Percentiles rank a stretch among this genome's conserved stretches.
phyloP scores from a whole-genome alignment of 2,888 invertebrate genomes.

The Teinopalpus imperialis region DNA sequence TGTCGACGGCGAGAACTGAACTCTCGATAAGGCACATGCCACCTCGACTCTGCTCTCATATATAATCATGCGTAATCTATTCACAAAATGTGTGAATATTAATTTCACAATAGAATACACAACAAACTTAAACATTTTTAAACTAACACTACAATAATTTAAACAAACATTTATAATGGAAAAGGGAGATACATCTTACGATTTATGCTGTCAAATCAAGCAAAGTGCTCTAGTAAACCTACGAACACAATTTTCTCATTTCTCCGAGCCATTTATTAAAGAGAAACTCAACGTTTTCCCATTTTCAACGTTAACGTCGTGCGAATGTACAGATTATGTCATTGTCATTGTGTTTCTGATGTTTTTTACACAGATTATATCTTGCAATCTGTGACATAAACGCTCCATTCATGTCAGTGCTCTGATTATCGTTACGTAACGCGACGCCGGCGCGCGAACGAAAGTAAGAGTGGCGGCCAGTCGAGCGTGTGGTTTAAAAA shows the following conservation, averaged over 20 bases:
- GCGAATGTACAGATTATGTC: conserved; percentile 37
- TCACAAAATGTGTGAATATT: no score
- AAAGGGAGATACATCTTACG: no score
- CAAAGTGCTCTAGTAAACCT: background rate
- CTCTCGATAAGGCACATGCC: no score
- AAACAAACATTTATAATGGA: no score
- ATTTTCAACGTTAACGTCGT: conserved; percentile 13
- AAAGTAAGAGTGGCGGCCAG: conserved; percentile 66
- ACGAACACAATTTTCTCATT: background rate
- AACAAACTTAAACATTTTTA: no score
- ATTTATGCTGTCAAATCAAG: no score
- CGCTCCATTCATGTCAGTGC: conserved; percentile 48
- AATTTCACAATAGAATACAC: no score
- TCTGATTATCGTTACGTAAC: conserved; percentile 54
- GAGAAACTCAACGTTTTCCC: conserved; percentile 14
- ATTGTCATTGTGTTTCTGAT: conserved; percentile 36
- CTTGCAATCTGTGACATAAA: conserved; percentile 44
- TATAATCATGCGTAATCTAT: no score
- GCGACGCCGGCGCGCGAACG: conserved; percentile 51
- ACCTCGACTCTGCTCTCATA: no score
- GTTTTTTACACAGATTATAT: conserved; percentile 29
- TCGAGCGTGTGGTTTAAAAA: conserved; percentile 48
- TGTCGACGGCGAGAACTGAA: no score
- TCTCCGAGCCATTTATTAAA: background rate
- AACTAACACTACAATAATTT: no score